Evolutionary conservation across 2,113 vertebrate species (phyloP), one percentile per base, ranked within the genome.

Genomic region (Gadus macrocephalus): DNA sequence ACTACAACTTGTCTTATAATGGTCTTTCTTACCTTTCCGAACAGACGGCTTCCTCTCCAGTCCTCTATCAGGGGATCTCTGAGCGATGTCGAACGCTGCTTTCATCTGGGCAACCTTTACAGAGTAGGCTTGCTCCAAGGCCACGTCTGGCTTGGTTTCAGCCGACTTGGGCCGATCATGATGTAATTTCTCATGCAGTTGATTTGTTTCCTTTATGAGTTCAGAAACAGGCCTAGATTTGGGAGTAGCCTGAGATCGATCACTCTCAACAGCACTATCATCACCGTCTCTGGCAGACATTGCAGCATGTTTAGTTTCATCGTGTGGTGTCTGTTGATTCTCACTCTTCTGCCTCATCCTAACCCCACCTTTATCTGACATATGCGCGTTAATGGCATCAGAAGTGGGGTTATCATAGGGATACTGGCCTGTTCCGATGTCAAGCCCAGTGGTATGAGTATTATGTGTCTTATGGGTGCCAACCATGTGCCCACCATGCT

Each of bases 61-160:
- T 4, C 67, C 49, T 75, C 83, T 92, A 31, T 91, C 91, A 0
- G 83, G 75, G 35, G 87, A 84, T 82, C 90, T 92, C 66, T 90
- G 89, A 66, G 83, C 74, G 0, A 69, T 63, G 74, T 93, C 92
- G 56, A 93, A 93, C 2, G 92, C 85, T 0, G 89, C 91, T 82
- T 91, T 92, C 86, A 93, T 93, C 81, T 90, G 86, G 9, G 92
- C 89, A 69, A 92, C 91, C 72, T 91, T 92, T 64, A 91, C 76
- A 0, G 85, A 88, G 53, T 87, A 89, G 42, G 76, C 77, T 61
- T 84, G 80, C 69, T 92, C 92, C 0, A 66, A 25, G 9, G 55
- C 35, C 53, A 74, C 72, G 27, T 92, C 90, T 3, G 35, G 6
- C 68, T 82, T 89, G 15, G 79, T 63, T 62, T 90, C 91, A 12